Conservation (phyloP, 2,113 vertebrate genomes). For the Myxocyprinus asiaticus region DNA sequence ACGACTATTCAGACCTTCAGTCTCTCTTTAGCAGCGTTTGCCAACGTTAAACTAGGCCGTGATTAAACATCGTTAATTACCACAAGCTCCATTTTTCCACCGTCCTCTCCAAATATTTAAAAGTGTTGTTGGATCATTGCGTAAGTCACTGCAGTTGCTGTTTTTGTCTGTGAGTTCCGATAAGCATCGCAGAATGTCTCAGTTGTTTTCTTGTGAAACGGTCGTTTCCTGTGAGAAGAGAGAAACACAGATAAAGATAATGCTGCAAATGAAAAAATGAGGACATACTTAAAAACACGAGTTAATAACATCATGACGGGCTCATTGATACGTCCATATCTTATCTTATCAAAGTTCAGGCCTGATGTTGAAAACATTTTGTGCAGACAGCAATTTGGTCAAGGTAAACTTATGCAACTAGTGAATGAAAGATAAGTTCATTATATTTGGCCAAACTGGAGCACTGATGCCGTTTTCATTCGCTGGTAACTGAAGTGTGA, state of each 20-base stretch:
- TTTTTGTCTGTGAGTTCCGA: constrained; percentile 21
- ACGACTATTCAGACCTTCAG: constrained; percentile 62
- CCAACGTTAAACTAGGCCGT: constrained; percentile 62
- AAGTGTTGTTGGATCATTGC: constrained; percentile 15
- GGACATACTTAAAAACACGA: background rate
- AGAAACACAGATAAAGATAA: background rate
- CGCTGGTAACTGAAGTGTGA: no score
- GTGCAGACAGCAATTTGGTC: constrained; percentile 58
- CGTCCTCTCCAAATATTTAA: constrained; percentile 29
- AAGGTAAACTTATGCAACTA: constrained; percentile 66
- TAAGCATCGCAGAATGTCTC: constrained; percentile 48
- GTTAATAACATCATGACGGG: background rate
- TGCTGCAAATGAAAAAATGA: constrained; percentile 3
- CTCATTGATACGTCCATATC: constrained; percentile 48
- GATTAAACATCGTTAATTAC: constrained; percentile 73
- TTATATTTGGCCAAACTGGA: constrained; percentile 10
- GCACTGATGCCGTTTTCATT: background rate
- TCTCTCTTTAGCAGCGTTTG: constrained; percentile 54
- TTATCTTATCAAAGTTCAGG: constrained; percentile 64
- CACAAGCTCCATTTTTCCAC: constrained; percentile 61
- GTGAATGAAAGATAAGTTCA: constrained; percentile 58
- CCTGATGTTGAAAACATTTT: constrained; percentile 67
- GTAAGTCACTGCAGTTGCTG: constrained; percentile 51
- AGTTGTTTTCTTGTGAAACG: constrained; percentile 91
- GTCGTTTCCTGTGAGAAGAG: constrained; percentile 73